Evolutionary conservation across 2,113 vertebrate species (phyloP), one percentile per base, ranked within the genome.

Genomic region (Beaufortia kweichowensis): DNA sequence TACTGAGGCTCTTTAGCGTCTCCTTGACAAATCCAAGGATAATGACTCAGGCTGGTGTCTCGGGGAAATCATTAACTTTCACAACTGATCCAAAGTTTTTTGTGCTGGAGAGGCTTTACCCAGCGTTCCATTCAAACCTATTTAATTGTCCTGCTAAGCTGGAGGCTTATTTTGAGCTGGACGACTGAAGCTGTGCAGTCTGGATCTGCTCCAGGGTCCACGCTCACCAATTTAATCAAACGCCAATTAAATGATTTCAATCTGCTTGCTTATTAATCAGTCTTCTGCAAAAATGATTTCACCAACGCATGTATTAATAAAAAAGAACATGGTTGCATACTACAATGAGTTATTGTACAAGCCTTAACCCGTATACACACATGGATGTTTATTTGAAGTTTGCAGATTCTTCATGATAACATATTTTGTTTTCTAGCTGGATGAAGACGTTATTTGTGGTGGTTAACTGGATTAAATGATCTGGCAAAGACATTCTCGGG

Each of bases 21-120:
- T 74, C 57, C 71, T 74, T 74, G 71, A 74, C 71, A 74, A 61
- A 74, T 74, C 71, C 71, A 74, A 74, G 71, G 71, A 74, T 74
- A 74, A 61, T 74, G 56, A 74, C 24, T 61, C 39, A 15, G 56
- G 57, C 71, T 74, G 71, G 24, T 73, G 70, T 73, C 70, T 73
- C 70, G 56, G 70, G 70, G 70, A 61, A 73, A 70, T 73, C 70
- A 73, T 77, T 77, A 46, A 68, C 64, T 68, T 77, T 68, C 64
- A 68, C 43, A 56, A 61, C 70, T 60, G 56, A 61, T 73, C 39
- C 57, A 73, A 39, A 73, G 70, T 60, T 73, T 73, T 46, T 73
- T 73, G 70, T 73, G 24, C 69, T 59, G 33, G 53, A 41, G 33
- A 60, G 35, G 55, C 56, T 74, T 74, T 74, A 74, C 56, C 71